Conservation (phyloP, 2,113 vertebrate species). For the Tursiops truncatus region DNA sequence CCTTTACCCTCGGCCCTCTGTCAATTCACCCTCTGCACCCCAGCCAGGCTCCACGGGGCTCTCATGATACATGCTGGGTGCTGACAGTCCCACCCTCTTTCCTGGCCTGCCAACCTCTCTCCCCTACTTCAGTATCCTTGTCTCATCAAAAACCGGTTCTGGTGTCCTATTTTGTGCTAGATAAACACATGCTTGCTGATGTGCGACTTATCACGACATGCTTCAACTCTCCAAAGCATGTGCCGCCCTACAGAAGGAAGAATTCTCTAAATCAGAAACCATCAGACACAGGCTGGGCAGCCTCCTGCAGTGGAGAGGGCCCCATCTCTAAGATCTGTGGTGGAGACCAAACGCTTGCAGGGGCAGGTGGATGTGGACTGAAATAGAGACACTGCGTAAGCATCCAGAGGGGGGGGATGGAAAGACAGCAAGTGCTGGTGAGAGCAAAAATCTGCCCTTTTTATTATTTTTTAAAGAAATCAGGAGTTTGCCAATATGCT, state of each 20-base stretch:
- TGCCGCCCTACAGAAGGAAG: not conserved
- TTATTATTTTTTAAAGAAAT: not conserved
- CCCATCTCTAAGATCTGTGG: accelerated
- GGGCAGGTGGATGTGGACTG: not conserved
- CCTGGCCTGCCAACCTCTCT: not conserved
- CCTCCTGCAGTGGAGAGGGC: not conserved
- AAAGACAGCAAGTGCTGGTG: not conserved
- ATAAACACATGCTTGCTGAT: not conserved
- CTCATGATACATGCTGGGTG: not conserved
- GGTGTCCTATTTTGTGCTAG: not conserved
- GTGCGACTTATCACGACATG: not conserved
- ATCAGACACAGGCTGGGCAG: not conserved
- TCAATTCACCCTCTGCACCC: not conserved
- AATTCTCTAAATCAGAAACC: not conserved
- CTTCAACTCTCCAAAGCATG: not conserved
- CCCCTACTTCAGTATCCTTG: not conserved
- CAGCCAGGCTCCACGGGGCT: not conserved
- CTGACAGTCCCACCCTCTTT: accelerated
- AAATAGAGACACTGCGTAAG: not conserved
- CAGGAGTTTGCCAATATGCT: not conserved
- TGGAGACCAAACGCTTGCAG: not conserved
- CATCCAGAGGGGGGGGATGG: not conserved
- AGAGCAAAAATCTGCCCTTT: not conserved
- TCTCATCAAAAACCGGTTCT: not conserved
- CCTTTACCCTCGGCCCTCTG: not conserved